Evolutionary conservation across 1,140 invertebrate species (phyloP), one percentile per base, ranked within the genome.

Genomic region (Acromyrmex echinatior): DNA sequence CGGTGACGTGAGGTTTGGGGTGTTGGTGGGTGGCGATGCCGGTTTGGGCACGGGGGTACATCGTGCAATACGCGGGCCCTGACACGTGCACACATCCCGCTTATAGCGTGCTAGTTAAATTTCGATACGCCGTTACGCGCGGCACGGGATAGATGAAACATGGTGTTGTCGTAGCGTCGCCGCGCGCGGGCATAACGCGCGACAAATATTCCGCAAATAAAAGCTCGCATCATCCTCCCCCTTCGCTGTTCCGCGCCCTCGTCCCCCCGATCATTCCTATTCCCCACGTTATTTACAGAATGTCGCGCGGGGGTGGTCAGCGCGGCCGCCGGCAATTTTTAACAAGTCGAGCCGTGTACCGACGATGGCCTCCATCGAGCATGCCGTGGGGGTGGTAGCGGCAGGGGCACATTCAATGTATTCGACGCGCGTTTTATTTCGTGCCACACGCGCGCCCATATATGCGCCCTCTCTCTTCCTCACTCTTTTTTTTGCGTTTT

Each of bases 201-300:
- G 89, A 89, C 88, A 91, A 93, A 93, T 93, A 93, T 92, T 93
- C 88, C 88, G 86, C 89, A 92, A 94, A 94, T 93, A 94, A 94
- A 94, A 94, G 92, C 90, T 82, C 63, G 56, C 89, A 25, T 81
- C 70, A 58, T 56, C 25, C 71, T 39, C 25, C 16, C 45, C 63
- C 56, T 18, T 21, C 63, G 51, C 74, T 66, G 45, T 5, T 3
- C 7, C 35, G 21, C 18, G 7, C 28, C 76, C 62, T 21, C 12
- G n/a, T 14, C 6, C 6, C 9, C 45, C n/a, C 3, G 49, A 16
- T n/a, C 25, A 3, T 14, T 28, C 35, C 78, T 53, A 12, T 35
- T 21, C 49, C 65, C 21, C 76, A 71, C 86, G 60, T 88, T 92
- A 91, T 92, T 92, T 92, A 86, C 89, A 86, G 63, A 91, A 79